Percentiles rank a stretch among this genome's conserved stretches.
Evolutionary conservation across 1,140 invertebrate species (phyloP).

Genomic region (Dolichoris vasculosae): DNA sequence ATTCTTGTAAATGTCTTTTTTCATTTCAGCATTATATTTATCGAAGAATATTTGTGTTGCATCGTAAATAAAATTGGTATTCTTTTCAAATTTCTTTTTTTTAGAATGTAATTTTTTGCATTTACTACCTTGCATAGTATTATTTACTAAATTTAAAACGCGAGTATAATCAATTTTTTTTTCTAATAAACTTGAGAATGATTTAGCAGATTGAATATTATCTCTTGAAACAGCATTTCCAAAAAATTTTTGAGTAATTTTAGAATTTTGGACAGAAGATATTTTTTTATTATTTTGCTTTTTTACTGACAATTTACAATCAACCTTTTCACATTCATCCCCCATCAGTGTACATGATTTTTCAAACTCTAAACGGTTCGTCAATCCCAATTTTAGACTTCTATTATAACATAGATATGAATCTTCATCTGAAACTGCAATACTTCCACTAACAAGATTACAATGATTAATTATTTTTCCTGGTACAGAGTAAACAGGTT

Average conservation of each 20-base stretch:
- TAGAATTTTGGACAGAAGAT: not conserved
- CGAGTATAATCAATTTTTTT: not conserved
- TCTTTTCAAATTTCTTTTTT: slow-evolving; percentile 14
- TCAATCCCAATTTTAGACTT: slow-evolving; percentile 57
- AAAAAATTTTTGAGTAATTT: not conserved
- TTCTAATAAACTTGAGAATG: slow-evolving; percentile 3
- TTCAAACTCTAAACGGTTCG: slow-evolving; percentile 47
- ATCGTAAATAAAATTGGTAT: slow-evolving; percentile 57
- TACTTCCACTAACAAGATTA: slow-evolving; percentile 54
- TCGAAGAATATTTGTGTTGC: slow-evolving; percentile 53
- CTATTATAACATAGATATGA: slow-evolving; percentile 59
- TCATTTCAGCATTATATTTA: slow-evolving; percentile 52
- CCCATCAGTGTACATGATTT: not conserved
- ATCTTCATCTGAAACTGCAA: slow-evolving; percentile 54
- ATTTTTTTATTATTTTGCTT: not conserved
- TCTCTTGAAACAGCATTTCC: not conserved
- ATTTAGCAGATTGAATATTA: not conserved
- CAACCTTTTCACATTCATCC: not conserved
- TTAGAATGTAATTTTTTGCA: not conserved
- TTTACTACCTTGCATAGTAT: not conserved
- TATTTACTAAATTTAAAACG: slow-evolving; percentile 14
- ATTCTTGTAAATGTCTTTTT: slow-evolving; percentile 53
- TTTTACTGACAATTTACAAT: not conserved
- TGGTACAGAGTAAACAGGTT: slow-evolving; percentile 53
- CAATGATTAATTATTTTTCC: slow-evolving; percentile 44